Conservation (phyloP, 2,113 vertebrate species). For the Empidonax traillii region DNA sequence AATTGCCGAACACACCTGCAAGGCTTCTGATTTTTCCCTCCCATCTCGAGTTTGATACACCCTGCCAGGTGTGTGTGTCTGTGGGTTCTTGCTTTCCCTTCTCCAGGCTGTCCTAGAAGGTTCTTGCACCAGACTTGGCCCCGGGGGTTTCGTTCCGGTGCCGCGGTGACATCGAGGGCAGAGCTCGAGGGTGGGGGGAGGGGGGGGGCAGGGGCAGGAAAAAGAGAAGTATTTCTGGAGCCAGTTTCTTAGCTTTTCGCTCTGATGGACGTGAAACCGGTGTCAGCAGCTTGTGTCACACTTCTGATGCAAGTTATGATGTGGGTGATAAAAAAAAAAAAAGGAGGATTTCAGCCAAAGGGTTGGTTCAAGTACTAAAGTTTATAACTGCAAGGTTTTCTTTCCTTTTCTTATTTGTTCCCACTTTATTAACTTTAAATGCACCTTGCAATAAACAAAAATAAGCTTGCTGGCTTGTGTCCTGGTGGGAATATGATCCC, state of each 20-base stretch:
- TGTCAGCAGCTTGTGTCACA: not conserved
- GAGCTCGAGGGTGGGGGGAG: not conserved
- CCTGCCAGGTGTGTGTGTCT: not conserved
- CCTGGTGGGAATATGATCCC: not conserved
- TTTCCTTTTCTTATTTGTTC: not conserved
- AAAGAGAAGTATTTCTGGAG: not conserved
- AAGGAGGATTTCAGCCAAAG: not conserved
- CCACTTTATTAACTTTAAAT: not conserved
- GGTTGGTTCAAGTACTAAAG: not conserved
- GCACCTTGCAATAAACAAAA: not conserved
- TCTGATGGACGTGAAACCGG: not conserved
- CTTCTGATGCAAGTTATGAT: not conserved
- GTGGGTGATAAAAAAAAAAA: not conserved
- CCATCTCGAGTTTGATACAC: not conserved
- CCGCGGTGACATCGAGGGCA: not conserved
- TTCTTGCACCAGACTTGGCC: not conserved
- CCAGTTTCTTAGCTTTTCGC: not conserved
- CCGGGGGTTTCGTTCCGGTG: not conserved
- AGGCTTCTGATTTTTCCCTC: not conserved
- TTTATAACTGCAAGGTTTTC: not conserved
- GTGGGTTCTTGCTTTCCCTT: not conserved
- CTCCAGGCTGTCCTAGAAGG: not conserved
- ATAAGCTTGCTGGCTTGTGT: not conserved
- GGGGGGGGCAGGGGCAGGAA: not conserved
- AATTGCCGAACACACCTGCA: not conserved